Conservation (phyloP, 2,888 invertebrate genomes). For the Andrena haemorrhoa region DNA sequence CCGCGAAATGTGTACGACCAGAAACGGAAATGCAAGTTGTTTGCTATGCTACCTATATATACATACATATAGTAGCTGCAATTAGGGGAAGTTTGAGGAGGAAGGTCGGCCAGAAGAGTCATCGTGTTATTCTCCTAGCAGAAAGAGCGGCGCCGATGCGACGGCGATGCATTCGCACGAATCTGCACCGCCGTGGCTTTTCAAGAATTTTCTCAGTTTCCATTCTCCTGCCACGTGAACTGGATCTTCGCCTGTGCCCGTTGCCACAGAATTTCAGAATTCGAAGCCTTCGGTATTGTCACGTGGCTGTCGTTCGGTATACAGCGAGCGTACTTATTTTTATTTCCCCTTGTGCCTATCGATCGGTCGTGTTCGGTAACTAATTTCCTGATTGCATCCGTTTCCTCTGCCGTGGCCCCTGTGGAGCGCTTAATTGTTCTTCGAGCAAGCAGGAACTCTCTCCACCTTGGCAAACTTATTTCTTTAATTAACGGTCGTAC, state of each 20-base stretch:
- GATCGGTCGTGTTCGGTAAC: slow-evolving; percentile 4
- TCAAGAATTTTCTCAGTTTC: slow-evolving; percentile 52
- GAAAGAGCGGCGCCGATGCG: slow-evolving; percentile 70
- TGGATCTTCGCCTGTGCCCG: not conserved
- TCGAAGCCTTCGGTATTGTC: not conserved
- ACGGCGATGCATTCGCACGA: slow-evolving; percentile 65
- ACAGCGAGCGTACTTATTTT: not conserved
- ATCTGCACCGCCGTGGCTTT: slow-evolving; percentile 50
- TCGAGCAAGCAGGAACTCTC: slow-evolving; percentile 6
- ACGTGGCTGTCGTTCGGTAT: not conserved
- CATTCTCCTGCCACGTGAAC: slow-evolving; percentile 22
- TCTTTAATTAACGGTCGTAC: slow-evolving; percentile 9
- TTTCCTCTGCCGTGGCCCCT: not conserved
- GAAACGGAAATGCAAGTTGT: too few species aligned
- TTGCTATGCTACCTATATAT: not conserved
- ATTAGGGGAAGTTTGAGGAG: slow-evolving; percentile 32
- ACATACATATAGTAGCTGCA: not conserved
- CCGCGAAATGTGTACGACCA: too few species aligned
- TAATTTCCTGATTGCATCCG: slow-evolving; percentile 18
- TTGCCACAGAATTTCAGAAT: slow-evolving; percentile 6
- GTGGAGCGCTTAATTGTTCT: not conserved
- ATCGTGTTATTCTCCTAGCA: slow-evolving; percentile 57
- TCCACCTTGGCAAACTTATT: slow-evolving; percentile 10
- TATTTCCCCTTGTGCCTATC: not conserved
- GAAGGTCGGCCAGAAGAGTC: slow-evolving; percentile 63